Evolutionary conservation across 2,888 invertebrate genomes (phyloP), one percentile per base, ranked within the genome.

Genomic region (Ornithoptera priamus): DNA sequence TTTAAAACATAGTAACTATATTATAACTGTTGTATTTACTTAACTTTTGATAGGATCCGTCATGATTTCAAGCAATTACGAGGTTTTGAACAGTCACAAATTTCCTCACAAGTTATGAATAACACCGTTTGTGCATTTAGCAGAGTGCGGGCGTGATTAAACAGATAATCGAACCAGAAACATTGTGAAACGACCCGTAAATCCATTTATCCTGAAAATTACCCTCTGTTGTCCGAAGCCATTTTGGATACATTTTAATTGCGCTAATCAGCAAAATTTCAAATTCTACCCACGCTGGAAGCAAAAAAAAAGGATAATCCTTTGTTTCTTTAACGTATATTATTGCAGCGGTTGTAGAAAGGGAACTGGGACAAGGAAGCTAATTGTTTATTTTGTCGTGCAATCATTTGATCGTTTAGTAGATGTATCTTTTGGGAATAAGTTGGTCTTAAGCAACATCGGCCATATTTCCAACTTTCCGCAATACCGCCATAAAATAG

Each of bases 101-200:
- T 72, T 73, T 69, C 70, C 61, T 73, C 69, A 71, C 73, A 71
- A 71, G 79, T 76, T 80, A 85, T 83, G 85, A 84, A 81, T 78
- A 80, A 89, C 87, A 88, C 74, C 83, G 82, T 86, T 87, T 79
- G 77, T 83, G 85, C 89, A 87, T 89, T 84, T 85, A 84, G 78
- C 80, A 73, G 78, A 75, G 72, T 72, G 76, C 74, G 75, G 76
- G 69, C 77, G 77, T 81, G 78, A 85, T 84, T 82, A 83, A 79
- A 80, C 78, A 77, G 78, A 83, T 79, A 81, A 82, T 81, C 78
- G 77, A 76, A 79, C 74, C 75, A 75, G 78, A 76, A 75, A 74
- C 72, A 71, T 71, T 72, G 71, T 74, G 75, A 78, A 75, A 80
- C 78, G 79, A 83, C 81, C 85, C 81, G 81, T 80, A 86, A 84